Percentiles rank a stretch among this genome's conserved stretches.
phyloP scores from a whole-genome alignment of 2,888 invertebrate genomes.

The Creontiades dilutus region DNA sequence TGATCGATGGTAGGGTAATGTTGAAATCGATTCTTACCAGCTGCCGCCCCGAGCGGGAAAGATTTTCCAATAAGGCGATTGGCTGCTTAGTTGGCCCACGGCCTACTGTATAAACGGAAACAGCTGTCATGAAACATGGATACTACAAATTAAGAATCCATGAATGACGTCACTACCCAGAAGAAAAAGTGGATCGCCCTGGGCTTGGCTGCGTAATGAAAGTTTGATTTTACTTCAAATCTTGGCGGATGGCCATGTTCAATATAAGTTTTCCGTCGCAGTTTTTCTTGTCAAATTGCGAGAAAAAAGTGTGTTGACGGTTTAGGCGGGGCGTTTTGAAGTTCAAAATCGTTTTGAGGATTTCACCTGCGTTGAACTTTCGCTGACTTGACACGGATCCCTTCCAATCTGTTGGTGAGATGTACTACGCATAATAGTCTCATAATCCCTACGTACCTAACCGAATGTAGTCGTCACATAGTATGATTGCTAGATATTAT shows the following conservation, averaged over 20 bases:
- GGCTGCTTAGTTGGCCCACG: slow-evolving; percentile 17
- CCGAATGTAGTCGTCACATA: too few species aligned
- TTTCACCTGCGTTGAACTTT: neutral
- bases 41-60: slow-evolving; percentile 33
- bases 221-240: slow-evolving; percentile 1
- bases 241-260: neutral
- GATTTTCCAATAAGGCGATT: slow-evolving; percentile 3
- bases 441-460: too few species aligned
- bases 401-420: neutral
- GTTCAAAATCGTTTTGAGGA: neutral
- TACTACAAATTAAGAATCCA: neutral
- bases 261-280: neutral
- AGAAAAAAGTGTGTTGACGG: neutral
- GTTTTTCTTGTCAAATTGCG: neutral
- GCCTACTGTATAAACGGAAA: neutral
- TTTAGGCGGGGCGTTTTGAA: neutral
- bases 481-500: too few species aligned
- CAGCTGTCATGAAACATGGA: neutral
- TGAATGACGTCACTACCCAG: neutral
- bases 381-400: slow-evolving; percentile 3
- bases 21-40: neutral
- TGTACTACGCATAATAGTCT: neutral
- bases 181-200: neutral
- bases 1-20: neutral
- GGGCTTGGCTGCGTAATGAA: neutral